Evolutionary conservation across 2,888 invertebrate species (phyloP).

Genomic region (Cosmia trapezina): DNA sequence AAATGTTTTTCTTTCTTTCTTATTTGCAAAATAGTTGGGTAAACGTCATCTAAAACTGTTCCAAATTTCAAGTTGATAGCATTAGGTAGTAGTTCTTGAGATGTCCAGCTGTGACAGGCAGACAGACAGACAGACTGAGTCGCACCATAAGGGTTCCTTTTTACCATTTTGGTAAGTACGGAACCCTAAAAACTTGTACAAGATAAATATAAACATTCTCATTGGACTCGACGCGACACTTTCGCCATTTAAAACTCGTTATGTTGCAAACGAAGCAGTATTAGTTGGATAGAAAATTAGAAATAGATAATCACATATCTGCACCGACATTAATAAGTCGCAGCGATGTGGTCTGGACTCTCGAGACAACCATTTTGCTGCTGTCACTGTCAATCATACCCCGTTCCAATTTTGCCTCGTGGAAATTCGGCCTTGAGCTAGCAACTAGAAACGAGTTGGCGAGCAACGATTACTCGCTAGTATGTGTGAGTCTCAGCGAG

Average conservation of each 20-base stretch:
- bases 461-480: background rate
- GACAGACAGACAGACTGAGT: too few relatives aligned
- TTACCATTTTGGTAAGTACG: too few relatives aligned
- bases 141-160: too few relatives aligned
- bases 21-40: too few relatives aligned
- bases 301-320: conserved; percentile 29
- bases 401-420: conserved; percentile 9
- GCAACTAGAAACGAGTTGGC: background rate
- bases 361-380: conserved; percentile 10
- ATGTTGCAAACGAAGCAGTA: conserved; percentile 11
- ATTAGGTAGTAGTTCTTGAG: too few relatives aligned
- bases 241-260: conserved; percentile 25
- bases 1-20: too few relatives aligned
- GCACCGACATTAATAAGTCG: conserved; percentile 8
- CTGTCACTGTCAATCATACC: background rate
- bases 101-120: too few relatives aligned
- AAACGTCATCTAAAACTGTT: too few relatives aligned
- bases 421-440: conserved; percentile 8
- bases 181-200: conserved; percentile 8
- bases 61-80: too few relatives aligned
- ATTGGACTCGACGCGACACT: conserved; percentile 28
- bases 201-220: conserved; percentile 9
- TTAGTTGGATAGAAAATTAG: conserved; percentile 19
- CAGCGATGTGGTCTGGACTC: conserved; percentile 15
- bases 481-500: background rate